Percentiles rank a stretch among this genome's conserved stretches.
These are phyloP conservation scores for Cyphomyrus discorhynchus DNA, from an alignment of 2,113 vertebrate genomes.

Conservation along the genomic window DNA sequence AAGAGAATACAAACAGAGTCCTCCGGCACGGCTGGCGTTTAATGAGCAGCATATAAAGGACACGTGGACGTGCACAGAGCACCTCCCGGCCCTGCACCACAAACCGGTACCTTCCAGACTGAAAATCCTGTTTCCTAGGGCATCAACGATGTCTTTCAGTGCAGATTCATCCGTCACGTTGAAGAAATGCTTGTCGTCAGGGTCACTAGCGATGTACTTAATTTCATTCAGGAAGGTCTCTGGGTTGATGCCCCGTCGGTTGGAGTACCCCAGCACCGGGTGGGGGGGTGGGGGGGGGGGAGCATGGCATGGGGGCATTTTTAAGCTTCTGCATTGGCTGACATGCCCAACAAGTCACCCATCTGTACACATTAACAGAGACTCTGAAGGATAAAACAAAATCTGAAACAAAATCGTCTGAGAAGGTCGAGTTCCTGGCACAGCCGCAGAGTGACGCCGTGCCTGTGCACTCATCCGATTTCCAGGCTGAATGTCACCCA, in stretches of 20 bases:
- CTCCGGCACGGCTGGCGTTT: not conserved
- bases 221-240: constrained; percentile 89
- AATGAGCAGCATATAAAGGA: not conserved
- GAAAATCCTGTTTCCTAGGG: constrained; percentile 89
- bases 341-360: not conserved
- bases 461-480: not conserved
- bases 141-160: constrained; percentile 91
- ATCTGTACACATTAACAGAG: not conserved
- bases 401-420: not conserved
- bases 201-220: constrained; percentile 90
- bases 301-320: not conserved
- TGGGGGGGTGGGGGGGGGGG: not conserved
- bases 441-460: too few relatives aligned
- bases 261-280: constrained; percentile 93
- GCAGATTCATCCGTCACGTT: constrained; percentile 89
- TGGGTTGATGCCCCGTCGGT: constrained; percentile 87
- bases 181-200: constrained; percentile 90
- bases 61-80: not conserved
- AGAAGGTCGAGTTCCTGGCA: not conserved
- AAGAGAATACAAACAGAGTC: not conserved
- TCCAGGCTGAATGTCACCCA: not conserved
- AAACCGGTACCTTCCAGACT: constrained; percentile 76
- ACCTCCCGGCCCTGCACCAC: not conserved
- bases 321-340: not conserved
- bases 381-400: not conserved